Evolutionary conservation across 2,888 invertebrate species (phyloP), one percentile per base, ranked within the genome.

Genomic region (Ceratothoa steindachneri): DNA sequence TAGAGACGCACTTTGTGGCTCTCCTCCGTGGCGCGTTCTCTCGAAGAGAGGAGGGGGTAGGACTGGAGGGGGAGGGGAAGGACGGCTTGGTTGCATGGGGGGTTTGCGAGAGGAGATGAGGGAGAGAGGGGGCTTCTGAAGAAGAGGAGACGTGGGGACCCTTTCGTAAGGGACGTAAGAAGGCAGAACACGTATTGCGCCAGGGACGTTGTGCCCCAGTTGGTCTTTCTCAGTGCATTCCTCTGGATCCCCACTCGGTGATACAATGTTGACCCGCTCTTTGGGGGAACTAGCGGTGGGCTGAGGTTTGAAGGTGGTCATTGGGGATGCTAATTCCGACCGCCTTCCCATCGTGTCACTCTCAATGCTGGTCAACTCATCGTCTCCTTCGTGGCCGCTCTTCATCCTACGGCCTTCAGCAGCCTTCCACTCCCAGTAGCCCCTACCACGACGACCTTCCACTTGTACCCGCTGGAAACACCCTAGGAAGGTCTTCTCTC

Each of bases 341-440:
- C 69, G 71, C 19, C 70, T 70, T 30, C 53, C 73, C 24, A 76
- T 28, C 41, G 71, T 71, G 28, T 69, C 75, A 67, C 77, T 65
- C 55, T 77, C 77, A 28, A 41, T 29, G 51, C 77, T 77, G 7
- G 73, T 77, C 52, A 67, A 65, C 65, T 77, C 77, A 67, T 77
- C 77, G 52, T 77, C 77, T 12, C 77, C 77, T 71, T 77, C 77
- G 67, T 77, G 73, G 22, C 77, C 77, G n/a, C 73, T 74, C 55
- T 67, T 65, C 28, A 53, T 68, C 71, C 71, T 77, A 53, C 71
- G 65, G 73, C 70, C 51, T 55, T 77, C 77, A 9, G 73, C 71
- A 31, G 77, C 73, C 60, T 77, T 77, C 77, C 77, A 77, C 52
- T 77, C 77, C 77, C 77, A 77, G 71, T 73, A 77, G 41, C 64